Evolutionary conservation across 2,888 invertebrate species (phyloP).

Genomic region (Eretmocerus hayati): DNA sequence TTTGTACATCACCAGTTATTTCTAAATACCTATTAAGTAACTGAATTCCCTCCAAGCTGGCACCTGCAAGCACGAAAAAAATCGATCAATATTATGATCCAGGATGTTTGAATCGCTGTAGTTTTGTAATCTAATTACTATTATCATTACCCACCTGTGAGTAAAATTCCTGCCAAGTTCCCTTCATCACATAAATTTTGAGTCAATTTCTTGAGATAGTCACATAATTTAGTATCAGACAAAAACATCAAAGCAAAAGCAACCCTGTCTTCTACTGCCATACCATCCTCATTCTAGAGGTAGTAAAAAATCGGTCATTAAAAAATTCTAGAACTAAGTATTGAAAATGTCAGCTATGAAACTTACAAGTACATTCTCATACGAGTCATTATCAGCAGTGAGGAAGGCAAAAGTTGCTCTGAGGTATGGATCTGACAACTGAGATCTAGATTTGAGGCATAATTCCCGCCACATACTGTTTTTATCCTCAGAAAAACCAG

Average conservation of each 20-base stretch:
- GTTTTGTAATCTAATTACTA: too few relatives aligned
- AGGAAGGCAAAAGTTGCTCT: constrained; percentile 87
- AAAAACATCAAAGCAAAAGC: constrained; percentile 87
- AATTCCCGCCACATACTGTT: constrained; percentile 73
- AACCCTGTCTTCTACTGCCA: constrained; percentile 80
- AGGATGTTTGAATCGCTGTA: too few relatives aligned
- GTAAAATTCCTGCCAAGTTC: constrained; percentile 73
- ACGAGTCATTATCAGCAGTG: constrained; percentile 70
- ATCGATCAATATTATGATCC: not conserved
- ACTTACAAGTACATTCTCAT: constrained; percentile 68
- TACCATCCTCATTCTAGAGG: constrained; percentile 70
- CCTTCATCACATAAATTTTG: constrained; percentile 68
- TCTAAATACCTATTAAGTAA: constrained; percentile 85
- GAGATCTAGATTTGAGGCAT: constrained; percentile 64
- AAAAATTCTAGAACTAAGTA: not conserved
- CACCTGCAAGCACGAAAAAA: constrained; percentile 49
- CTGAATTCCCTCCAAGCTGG: constrained; percentile 66
- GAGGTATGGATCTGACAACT: constrained; percentile 83
- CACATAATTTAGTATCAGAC: constrained; percentile 69
- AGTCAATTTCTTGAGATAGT: constrained; percentile 68
- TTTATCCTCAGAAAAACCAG: constrained; percentile 81
- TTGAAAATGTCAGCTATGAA: not conserved
- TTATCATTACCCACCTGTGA: constrained; percentile 60
- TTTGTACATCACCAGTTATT: constrained; percentile 83
- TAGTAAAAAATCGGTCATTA: constrained; percentile 7